A percentile compares a stretch with the other conserved stretches of the same genome.
These are phyloP conservation scores for Tenodera sinensis DNA, from an alignment of 2,888 invertebrate species.

Conservation along the genomic window DNA sequence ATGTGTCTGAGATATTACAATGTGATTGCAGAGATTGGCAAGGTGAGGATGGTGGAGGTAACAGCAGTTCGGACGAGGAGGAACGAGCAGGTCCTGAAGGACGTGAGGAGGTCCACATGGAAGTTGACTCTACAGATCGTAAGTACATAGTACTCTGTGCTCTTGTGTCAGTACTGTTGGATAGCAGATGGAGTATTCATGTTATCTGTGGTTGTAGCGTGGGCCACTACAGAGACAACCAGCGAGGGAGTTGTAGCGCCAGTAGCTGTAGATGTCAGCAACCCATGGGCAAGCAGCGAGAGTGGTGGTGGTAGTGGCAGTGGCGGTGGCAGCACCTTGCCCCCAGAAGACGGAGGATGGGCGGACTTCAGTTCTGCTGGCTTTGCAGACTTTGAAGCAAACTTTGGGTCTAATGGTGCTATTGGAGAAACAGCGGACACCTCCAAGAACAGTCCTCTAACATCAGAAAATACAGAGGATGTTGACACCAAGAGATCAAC, in stretches of 20 bases:
- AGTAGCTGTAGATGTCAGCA: conserved; percentile 42
- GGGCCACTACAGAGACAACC: conserved; percentile 13
- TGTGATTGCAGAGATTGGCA: neutral
- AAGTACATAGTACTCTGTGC: conserved; percentile 34
- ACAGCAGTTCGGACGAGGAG: conserved; percentile 36
- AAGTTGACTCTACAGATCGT: conserved; percentile 49
- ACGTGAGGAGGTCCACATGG: conserved; percentile 47
- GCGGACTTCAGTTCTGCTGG: conserved; percentile 44
- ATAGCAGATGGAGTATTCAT: neutral
- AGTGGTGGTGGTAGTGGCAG: conserved; percentile 33
- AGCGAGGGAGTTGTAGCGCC: conserved; percentile 36
- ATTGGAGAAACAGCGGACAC: neutral
- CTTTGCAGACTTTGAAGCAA: conserved; percentile 31
- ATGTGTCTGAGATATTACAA: too few species aligned
- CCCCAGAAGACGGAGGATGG: conserved; percentile 41
- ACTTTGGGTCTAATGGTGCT: conserved; percentile 18
- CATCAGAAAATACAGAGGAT: neutral
- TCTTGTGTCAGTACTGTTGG: conserved; percentile 9
- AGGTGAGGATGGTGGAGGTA: conserved; percentile 30
- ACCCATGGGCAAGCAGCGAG: conserved; percentile 43
- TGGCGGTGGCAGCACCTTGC: conserved; percentile 33
- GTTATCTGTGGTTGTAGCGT: conserved; percentile 1
- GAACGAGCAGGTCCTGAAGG: conserved; percentile 38
- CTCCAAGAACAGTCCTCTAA: neutral
- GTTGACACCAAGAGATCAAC: neutral